These are phyloP conservation scores for Ferdinandea cuprea DNA, from an alignment of 2,888 invertebrate species.

Conservation along the genomic window DNA sequence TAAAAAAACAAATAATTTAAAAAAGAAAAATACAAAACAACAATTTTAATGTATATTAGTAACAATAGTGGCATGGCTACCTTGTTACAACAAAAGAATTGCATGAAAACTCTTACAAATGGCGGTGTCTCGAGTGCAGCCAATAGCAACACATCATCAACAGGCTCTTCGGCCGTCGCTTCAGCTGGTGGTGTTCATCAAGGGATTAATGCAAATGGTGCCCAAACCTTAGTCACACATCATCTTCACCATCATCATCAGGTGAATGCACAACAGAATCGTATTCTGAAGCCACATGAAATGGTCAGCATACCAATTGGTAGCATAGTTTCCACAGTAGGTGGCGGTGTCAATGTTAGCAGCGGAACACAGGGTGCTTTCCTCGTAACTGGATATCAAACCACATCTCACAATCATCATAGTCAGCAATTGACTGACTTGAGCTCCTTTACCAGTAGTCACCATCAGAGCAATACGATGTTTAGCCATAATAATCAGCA, in stretches of 20 bases:
- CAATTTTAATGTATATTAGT: constrained; percentile 78
- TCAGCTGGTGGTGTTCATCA: constrained; percentile 42
- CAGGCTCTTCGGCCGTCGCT: constrained; percentile 58
- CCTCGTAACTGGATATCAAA: constrained; percentile 75
- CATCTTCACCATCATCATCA: constrained; percentile 76
- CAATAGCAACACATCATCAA: constrained; percentile 67
- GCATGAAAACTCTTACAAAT: constrained; percentile 90
- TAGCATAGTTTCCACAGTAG: constrained; percentile 78
- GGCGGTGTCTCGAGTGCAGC: constrained; percentile 80
- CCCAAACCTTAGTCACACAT: constrained; percentile 74
- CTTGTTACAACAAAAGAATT: constrained; percentile 92
- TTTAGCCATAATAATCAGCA: constrained; percentile 75
- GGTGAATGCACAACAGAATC: constrained; percentile 56
- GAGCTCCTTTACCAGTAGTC: constrained; percentile 74
- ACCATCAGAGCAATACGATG: constrained; percentile 75
- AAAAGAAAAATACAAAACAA: constrained; percentile 17
- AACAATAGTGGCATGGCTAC: constrained; percentile 87
- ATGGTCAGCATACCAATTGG: constrained; percentile 82
- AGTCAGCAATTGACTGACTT: constrained; percentile 65
- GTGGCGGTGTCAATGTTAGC: constrained; percentile 72
- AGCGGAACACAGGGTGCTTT: constrained; percentile 76
- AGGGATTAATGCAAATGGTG: constrained; percentile 69
- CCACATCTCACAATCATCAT: constrained; percentile 69
- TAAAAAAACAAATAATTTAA: constrained; percentile 2
- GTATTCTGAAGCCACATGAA: constrained; percentile 81